Conservation (phyloP, 2,888 invertebrate species). For the Epinotia bilunana region DNA sequence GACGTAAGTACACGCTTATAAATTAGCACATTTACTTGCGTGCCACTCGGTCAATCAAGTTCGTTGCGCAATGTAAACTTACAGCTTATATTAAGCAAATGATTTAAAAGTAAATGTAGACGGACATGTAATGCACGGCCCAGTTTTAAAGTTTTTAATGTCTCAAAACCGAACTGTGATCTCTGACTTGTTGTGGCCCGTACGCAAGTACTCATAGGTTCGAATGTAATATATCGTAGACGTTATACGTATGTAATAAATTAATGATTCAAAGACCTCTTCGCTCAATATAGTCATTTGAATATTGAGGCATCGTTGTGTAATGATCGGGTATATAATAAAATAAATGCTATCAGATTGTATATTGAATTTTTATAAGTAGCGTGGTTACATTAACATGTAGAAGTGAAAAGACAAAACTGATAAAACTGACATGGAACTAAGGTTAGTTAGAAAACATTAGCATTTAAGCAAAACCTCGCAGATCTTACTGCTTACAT, state of each 20-base stretch:
- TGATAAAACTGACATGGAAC: neutral
- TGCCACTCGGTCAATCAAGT: constrained; percentile 51
- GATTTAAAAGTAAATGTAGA: constrained; percentile 51
- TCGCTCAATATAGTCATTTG: constrained; percentile 8
- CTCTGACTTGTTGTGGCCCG: constrained; percentile 38
- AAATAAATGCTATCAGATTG: neutral
- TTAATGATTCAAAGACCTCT: constrained; percentile 26
- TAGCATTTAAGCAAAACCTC: constrained; percentile 39
- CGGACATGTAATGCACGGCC: constrained; percentile 37
- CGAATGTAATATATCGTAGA: constrained; percentile 38
- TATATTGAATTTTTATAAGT: neutral
- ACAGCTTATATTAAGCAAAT: constrained; percentile 49
- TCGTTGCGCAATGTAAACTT: constrained; percentile 47
- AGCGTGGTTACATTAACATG: neutral
- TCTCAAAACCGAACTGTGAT: constrained; percentile 45
- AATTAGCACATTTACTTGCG: constrained; percentile 52
- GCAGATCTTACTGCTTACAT: constrained; percentile 41
- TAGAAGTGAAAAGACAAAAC: constrained; percentile 6
- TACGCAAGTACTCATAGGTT: too few species aligned
- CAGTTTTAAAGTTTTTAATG: constrained; percentile 40
- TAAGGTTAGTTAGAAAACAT: constrained; percentile 30
- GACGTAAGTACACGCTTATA: constrained; percentile 38
- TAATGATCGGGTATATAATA: constrained; percentile 10
- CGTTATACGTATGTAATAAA: neutral
- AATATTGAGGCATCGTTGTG: constrained; percentile 3